Base-by-base conservation (phyloP, 2,888 invertebrate genomes). In the Hirtodrosophila alboralis region DNA sequence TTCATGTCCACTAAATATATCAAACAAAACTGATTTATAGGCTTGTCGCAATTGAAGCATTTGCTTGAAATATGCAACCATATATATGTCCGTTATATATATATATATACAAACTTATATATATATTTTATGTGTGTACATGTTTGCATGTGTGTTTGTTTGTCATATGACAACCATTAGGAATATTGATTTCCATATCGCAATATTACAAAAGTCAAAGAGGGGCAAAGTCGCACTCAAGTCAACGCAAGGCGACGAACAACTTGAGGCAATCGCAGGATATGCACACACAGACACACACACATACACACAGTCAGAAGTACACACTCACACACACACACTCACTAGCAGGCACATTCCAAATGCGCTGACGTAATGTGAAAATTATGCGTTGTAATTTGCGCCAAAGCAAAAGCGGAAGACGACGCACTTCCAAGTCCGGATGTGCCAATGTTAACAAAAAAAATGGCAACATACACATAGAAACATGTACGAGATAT, bases 341-440 rank as follows among this genome's bases (percentile, higher is more conserved):
- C 8, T 14, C 7, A 36, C 12, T 2, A 8, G 31, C 12, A 14
- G 12, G 8, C 31, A 27, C 47, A 63, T 16, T 30, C 30, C 18
- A 18, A 54, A 48, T 61, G 60, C 67, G 65, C 70, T 76, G 83
- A 79, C 87, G 84, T 85, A 87, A 84, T 84, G 84, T 64, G 86
- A 84, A 84, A 87, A 84, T 84, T 87, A 87, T 84, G 86, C 84
- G 78, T 53, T 64, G 76, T 87, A 87, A 84, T 87, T 84, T 84
- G 74, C 68, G 70, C 68, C 67, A 71, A 83, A 67, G 85, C 75
- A 78, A 75, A 66, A 77, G 57, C 75, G 85, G 79, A 85, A 83
- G 85, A 61, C 61, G 85, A 78, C 83, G 85, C 83, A 79, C 85
- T 83, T 62, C 51, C 26, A 4, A 43, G 51, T 62, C 51, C 72